A percentile compares a stretch with the other conserved stretches of the same genome.
phyloP scores from a whole-genome alignment of 2,113 vertebrate species.

The Tonatia bakeri region DNA sequence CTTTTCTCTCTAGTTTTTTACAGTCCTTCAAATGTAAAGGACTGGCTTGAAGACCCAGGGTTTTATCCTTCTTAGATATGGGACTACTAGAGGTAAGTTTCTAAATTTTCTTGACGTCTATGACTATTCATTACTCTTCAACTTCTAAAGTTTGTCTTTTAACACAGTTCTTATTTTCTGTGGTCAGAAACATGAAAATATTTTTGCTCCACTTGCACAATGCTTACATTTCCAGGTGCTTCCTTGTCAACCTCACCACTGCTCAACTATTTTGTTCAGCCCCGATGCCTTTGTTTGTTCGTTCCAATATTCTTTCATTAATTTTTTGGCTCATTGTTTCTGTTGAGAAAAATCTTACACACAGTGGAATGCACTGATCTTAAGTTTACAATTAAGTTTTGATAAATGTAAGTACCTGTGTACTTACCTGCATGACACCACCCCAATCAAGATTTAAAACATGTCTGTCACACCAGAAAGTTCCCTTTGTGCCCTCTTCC shows the following conservation, averaged over 20 bases:
- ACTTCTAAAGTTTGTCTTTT: not conserved
- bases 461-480: not conserved
- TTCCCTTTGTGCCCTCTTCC: not conserved
- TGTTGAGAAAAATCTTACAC: not conserved
- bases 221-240: not conserved
- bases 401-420: not conserved
- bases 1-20: not conserved
- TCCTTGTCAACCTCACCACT: not conserved
- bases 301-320: not conserved
- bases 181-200: not conserved
- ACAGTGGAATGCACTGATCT: not conserved
- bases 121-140: not conserved
- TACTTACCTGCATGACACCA: not conserved
- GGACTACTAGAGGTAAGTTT: not conserved
- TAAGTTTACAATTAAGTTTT: not conserved
- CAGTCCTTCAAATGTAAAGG: not conserved
- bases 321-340: not conserved
- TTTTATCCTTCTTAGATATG: not conserved
- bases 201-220: not conserved
- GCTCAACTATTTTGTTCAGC: not conserved
- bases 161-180: not conserved
- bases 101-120: not conserved
- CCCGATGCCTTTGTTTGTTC: not conserved
- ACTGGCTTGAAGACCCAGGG: not conserved
- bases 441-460: not conserved